Base-by-base conservation (phyloP, 2,888 invertebrate species). In the Agrochola lychnidis region DNA sequence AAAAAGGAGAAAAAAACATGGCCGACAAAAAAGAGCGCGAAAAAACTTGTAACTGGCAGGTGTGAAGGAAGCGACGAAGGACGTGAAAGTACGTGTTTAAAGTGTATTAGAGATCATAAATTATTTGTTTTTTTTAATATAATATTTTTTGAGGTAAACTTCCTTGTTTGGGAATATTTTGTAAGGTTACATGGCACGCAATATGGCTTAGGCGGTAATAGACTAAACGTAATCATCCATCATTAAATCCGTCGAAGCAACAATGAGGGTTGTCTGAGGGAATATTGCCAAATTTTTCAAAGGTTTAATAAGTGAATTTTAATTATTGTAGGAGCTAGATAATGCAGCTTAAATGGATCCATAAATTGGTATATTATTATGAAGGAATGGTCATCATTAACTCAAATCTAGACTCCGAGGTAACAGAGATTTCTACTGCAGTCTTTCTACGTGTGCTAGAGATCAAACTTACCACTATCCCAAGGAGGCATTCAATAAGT, bases 51-150 rank as follows among this genome's bases (percentile, higher is more conserved):
- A 77, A 64, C 81, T 78, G 83, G 90, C 93, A 93, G 93, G 93
- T 93, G 93, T 91, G 90, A 86, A 86, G 82, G 83, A 82, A 85
- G 79, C 77, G 62, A 64, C 84, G 92, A 92, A 93, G 94, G 94
- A 89, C 93, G 87, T 87, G 93, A 94, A 94, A 94, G 93, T 92
- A 85, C 91, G 82, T 87, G 84, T 88, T 89, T 79, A 70, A 76
- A 74, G 75, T 81, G 78, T 84, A 78, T 90, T 91, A 89, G 93
- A 86, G 92, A 87, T 93, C 91, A 88, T 79, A 81, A 70, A 75
- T 76, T 62, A 48, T 56, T 61, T 56, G 53, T 3, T 61, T 79
- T 59, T 63, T 76, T 71, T 78, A 45, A 77, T 73, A 62, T 25
- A 63, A 75, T 36, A 53, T 66, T 78, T 75, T 79, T 76, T 45